These are phyloP conservation scores for Ammodytes marinus DNA, from an alignment of 2,113 vertebrate genomes.

Conservation along the genomic window DNA sequence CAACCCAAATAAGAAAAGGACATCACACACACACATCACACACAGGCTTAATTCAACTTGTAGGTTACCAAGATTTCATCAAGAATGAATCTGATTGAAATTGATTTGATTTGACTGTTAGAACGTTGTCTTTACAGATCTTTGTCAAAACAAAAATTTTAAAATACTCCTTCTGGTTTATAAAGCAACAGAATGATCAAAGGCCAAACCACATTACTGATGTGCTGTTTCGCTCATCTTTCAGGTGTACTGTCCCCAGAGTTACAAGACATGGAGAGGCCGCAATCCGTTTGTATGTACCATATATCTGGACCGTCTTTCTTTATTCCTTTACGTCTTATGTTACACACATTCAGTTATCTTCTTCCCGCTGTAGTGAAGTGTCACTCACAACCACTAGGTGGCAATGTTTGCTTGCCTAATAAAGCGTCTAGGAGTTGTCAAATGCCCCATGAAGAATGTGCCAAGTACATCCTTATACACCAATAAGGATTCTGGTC, in stretches of 20 bases:
- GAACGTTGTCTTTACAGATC: neutral
- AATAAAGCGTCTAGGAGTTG: neutral
- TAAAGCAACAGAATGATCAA: neutral
- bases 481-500: neutral
- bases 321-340: neutral
- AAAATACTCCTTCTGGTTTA: neutral
- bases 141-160: neutral
- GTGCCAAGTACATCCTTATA: neutral
- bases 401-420: conserved; percentile 30
- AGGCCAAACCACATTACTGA: neutral
- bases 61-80: no score
- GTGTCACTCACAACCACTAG: conserved; percentile 23
- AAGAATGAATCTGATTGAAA: no score
- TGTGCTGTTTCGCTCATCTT: neutral
- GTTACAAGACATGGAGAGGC: no score
- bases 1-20: neutral
- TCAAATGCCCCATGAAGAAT: neutral
- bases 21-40: neutral
- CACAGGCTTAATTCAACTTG: neutral
- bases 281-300: neutral
- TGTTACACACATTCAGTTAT: neutral
- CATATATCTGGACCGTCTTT: neutral
- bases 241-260: neutral
- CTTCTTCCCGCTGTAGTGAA: neutral
- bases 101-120: no score